phyloP scores from a whole-genome alignment of 2,888 invertebrate genomes.

The Melieria crassipennis region DNA sequence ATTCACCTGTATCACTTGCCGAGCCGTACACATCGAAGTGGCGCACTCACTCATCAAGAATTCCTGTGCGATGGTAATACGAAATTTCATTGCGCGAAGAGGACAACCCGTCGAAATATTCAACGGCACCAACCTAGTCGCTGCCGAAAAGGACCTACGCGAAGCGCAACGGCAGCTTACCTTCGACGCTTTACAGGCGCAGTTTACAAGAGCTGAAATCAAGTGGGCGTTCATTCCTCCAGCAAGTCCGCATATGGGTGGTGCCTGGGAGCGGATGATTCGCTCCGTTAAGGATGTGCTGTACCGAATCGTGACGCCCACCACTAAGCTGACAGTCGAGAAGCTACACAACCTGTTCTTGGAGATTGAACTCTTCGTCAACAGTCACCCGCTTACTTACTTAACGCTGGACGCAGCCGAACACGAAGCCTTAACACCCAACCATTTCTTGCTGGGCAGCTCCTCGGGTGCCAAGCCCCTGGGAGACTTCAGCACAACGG shows the following conservation, averaged over 20 bases:
- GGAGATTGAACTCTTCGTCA: slow-evolving; percentile 30
- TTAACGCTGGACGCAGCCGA: slow-evolving; percentile 3
- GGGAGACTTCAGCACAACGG: too few species aligned
- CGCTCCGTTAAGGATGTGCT: neutral
- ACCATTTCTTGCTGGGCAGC: slow-evolving; percentile 4
- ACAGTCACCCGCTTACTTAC: slow-evolving; percentile 38
- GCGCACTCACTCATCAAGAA: too few species aligned
- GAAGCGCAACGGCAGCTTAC: slow-evolving; percentile 5
- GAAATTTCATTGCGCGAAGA: too few species aligned
- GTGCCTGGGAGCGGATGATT: neutral
- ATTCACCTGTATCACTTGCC: slow-evolving; percentile 35
- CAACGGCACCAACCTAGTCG: slow-evolving; percentile 26
- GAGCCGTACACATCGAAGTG: slow-evolving; percentile 10
- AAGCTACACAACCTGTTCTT: neutral
- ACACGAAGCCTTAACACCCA: slow-evolving; percentile 3
- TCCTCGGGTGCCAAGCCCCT: too few species aligned
- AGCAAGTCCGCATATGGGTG: neutral
- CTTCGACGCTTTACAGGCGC: neutral
- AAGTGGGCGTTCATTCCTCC: slow-evolving; percentile 2
- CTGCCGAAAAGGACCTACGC: slow-evolving; percentile 24
- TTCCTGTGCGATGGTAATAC: too few species aligned
- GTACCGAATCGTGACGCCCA: slow-evolving; percentile 1
- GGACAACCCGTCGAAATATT: too few species aligned
- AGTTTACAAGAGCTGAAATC: neutral
- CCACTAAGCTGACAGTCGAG: neutral